Evolutionary conservation across 2,888 invertebrate genomes (phyloP), one percentile per base, ranked within the genome.

Genomic region (Byasa hedistus): DNA sequence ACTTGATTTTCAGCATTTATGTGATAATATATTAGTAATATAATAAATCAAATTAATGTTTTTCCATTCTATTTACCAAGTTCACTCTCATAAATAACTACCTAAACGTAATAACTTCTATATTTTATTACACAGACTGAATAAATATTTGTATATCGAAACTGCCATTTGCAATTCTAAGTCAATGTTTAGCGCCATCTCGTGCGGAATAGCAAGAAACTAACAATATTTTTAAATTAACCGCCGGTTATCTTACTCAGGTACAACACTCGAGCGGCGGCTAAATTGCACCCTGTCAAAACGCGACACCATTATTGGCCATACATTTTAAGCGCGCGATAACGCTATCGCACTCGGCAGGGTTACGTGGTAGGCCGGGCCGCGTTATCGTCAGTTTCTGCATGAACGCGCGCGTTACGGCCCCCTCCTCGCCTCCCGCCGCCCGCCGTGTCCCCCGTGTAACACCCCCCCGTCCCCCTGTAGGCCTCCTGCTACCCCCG

Each of bases 381-480:
- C 75, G 75, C 76, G 91, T 92, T 91, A 91, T 92, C 92, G 89
- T 87, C 89, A 87, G 85, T 89, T 92, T 92, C 90, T 83, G 83
- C 91, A 87, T 92, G 91, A 89, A 91, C 92, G 92, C 91, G 78
- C 81, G 76, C 88, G 89, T 87, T 87, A 90, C 89, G 83, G 82
- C n/a, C n/a, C n/a, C n/a, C n/a, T n/a, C n/a, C n/a, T n/a, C n/a
- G n/a, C n/a, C n/a, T n/a, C n/a, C n/a, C n/a, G n/a, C n/a, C n/a
- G n/a, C n/a, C n/a, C n/a, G n/a, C n/a, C n/a, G n/a, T n/a, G n/a
- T n/a, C n/a, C n/a, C n/a, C n/a, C n/a, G n/a, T n/a, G n/a, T n/a
- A n/a, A n/a, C 75, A 73, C 75, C 74, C 73, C 75, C 78, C 79
- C 82, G 76, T 71, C 70, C 68, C 72, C n/a, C n/a, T n/a, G 65